phyloP scores from a whole-genome alignment of 1,140 invertebrate genomes.

The Amphibalanus amphitrite region DNA sequence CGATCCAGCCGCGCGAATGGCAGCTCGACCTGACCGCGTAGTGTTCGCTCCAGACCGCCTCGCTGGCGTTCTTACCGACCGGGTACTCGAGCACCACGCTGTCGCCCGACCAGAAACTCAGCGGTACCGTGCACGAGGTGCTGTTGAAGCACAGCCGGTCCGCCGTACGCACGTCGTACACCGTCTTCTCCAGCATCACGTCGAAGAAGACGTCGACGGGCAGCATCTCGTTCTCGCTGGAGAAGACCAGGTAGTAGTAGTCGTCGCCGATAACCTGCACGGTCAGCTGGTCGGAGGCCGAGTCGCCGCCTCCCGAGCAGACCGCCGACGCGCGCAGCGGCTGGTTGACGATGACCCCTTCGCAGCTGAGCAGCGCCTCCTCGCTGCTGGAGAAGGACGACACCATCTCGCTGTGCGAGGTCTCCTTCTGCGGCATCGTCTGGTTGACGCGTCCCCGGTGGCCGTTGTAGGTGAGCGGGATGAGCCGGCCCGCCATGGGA shows the following conservation, averaged over 20 bases:
- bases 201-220: conserved; percentile 27
- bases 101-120: conserved; percentile 47
- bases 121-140: conserved; percentile 40
- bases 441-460: conserved; percentile 19
- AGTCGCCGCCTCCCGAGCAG: conserved; percentile 30
- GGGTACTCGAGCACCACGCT: conserved; percentile 30
- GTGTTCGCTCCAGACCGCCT: conserved; percentile 24
- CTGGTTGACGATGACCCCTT: conserved; percentile 49
- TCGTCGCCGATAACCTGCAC: conserved; percentile 45
- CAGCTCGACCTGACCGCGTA: neutral
- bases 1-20: neutral
- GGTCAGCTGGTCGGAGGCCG: conserved; percentile 9
- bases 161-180: conserved; percentile 40
- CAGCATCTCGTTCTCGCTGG: conserved; percentile 53
- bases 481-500: neutral
- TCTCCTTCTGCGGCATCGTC: conserved; percentile 16
- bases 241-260: conserved; percentile 66
- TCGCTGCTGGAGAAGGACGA: conserved; percentile 59
- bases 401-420: conserved; percentile 50
- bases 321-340: conserved; percentile 41
- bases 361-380: conserved; percentile 50
- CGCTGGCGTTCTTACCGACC: conserved; percentile 11
- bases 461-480: neutral
- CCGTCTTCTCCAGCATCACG: conserved; percentile 47
- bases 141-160: conserved; percentile 32